Evolutionary conservation across 2,113 vertebrate species (phyloP), one percentile per base, ranked within the genome.

Genomic region (Circaetus gallicus): DNA sequence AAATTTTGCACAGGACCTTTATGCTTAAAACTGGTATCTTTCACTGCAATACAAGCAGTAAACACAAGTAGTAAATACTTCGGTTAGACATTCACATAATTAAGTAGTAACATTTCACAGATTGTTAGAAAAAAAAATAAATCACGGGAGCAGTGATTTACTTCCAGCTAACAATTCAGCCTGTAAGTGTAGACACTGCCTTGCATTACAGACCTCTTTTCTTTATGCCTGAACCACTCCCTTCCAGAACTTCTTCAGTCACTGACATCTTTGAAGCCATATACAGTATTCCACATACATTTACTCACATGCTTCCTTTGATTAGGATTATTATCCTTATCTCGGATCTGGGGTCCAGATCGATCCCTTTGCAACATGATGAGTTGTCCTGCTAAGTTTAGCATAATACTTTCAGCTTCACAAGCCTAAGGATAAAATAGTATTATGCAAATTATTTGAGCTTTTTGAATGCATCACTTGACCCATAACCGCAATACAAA

Each of bases 351-450:
- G 12, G 99, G 99, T 59, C 99, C 99, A 29, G 99, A 99, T 29
- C 99, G 98, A 97, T 99, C 99, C 96, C 99, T 98, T 89, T 99
- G 99, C 94, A 99, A 97, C 99, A 99, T 99, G 96, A 99, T 99
- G 72, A 99, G 98, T 95, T 99, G 99, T 91, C 99, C 99, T 38
- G 99, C 99, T 95, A 99, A 98, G 95, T 99, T 99, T 86, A 99
- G 97, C 99, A 99, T 99, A 97, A 99, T 99, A 97, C 99, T 99
- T 97, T 99, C 99, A 94, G 99, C 99, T 97, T 99, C 98, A 97
- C 99, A 99, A 95, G 98, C 99, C 99, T 99, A 97, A 31, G 25
- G 81, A 74, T 25, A 56, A 87, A 82, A 84, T 26, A 92, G 22
- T 42, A 71, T 93, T 43, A 55, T 2, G 7, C 16, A 81, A 76